A percentile compares a stretch with the other conserved stretches of the same genome.
These are phyloP conservation scores for Ypsolopha sequella DNA, from an alignment of 2,888 invertebrate species.

Conservation along the genomic window DNA sequence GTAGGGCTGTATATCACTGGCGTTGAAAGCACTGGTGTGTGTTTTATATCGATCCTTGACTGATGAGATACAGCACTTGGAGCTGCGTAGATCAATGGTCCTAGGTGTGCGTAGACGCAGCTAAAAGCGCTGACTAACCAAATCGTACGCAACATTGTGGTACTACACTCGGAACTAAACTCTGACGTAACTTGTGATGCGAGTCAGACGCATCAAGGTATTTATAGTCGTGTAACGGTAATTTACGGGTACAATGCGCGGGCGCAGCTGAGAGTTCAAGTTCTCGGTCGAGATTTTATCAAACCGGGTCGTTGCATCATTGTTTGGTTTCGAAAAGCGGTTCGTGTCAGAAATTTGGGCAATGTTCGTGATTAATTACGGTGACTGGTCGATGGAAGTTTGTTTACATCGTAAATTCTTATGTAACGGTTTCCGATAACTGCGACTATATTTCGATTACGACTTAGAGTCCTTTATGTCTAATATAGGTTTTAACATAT, in stretches of 20 bases:
- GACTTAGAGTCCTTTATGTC: neutral
- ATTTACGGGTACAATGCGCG: slow-evolving; percentile 21
- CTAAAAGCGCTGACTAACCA: no score
- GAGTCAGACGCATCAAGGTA: slow-evolving; percentile 33
- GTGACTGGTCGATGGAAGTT: neutral
- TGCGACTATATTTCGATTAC: neutral
- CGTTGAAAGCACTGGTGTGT: slow-evolving; percentile 30
- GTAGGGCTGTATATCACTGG: slow-evolving; percentile 41
- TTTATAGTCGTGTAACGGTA: slow-evolving; percentile 56
- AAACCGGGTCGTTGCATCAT: slow-evolving; percentile 47
- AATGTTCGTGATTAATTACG: neutral
- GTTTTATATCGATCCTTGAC: slow-evolving; percentile 62
- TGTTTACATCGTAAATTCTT: neutral
- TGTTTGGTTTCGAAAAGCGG: slow-evolving; percentile 7
- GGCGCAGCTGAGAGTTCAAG: slow-evolving; percentile 42
- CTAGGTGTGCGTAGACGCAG: slow-evolving; percentile 26
- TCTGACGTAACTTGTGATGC: slow-evolving; percentile 16
- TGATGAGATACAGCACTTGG: slow-evolving; percentile 70
- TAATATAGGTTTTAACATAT: neutral
- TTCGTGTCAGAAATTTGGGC: neutral
- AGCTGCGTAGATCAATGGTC: slow-evolving; percentile 47
- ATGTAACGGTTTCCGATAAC: neutral
- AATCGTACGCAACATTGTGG: no score
- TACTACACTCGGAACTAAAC: neutral
- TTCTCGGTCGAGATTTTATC: slow-evolving; percentile 37